Evolutionary conservation across 2,888 invertebrate species (phyloP).

Genomic region (Zhengitettix transpicula): DNA sequence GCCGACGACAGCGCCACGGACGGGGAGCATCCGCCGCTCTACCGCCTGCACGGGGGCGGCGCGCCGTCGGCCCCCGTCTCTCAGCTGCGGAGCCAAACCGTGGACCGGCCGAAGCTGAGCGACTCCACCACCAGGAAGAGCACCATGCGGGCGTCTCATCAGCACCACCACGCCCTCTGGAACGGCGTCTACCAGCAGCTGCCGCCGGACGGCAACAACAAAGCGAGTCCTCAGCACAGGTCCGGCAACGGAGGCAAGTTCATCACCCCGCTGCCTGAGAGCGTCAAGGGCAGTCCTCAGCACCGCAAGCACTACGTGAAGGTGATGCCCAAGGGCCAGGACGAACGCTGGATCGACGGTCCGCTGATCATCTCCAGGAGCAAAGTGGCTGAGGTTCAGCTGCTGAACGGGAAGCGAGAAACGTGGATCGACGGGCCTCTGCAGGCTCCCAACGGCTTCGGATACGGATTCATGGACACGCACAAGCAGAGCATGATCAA

Average conservation of each 20-base stretch:
- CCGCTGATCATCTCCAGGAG: conserved; percentile 67
- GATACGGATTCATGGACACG: conserved; percentile 78
- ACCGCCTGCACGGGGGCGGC: conserved; percentile 29
- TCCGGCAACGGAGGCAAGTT: too few relatives aligned
- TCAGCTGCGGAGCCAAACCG: conserved; percentile 67
- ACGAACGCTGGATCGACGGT: conserved; percentile 95
- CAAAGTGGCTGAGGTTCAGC: conserved; percentile 60
- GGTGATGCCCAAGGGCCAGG: conserved; percentile 20
- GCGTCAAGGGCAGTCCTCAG: conserved; percentile 29
- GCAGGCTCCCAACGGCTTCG: conserved; percentile 25
- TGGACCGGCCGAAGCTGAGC: conserved; percentile 28
- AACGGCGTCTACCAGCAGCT: too few relatives aligned
- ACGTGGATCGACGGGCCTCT: conserved; percentile 95
- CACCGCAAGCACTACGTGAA: conserved; percentile 17
- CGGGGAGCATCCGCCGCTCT: conserved; percentile 82
- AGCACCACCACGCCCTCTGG: too few relatives aligned
- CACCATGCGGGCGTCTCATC: too few relatives aligned
- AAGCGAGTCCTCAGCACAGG: too few relatives aligned
- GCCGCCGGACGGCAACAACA: too few relatives aligned
- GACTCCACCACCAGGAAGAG: too few relatives aligned
- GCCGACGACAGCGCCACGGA: conserved; percentile 72
- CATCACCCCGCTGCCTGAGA: too few relatives aligned
- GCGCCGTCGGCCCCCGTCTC: conserved; percentile 44
- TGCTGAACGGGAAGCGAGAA: conserved; percentile 67
- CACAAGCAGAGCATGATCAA: conserved; percentile 87